Conservation (phyloP, 2,888 invertebrate genomes). For the Eugnorisma glareosa region DNA sequence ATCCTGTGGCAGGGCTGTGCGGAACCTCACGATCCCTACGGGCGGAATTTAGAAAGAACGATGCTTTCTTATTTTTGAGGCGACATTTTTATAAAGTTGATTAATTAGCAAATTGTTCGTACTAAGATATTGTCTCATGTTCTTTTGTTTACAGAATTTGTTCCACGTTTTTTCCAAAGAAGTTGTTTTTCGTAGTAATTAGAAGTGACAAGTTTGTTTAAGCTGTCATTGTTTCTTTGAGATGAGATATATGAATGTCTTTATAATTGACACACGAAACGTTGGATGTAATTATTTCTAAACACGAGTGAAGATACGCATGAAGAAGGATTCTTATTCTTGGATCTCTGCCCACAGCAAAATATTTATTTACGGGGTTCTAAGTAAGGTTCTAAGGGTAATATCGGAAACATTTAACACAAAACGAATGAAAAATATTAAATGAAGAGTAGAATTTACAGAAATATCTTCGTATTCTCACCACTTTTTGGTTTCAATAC, state of each 20-base stretch:
- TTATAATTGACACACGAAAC: background rate
- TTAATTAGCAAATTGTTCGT: slow-evolving; percentile 61
- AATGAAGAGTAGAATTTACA: background rate
- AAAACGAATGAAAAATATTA: background rate
- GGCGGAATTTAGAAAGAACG: slow-evolving; percentile 54
- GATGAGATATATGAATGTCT: background rate
- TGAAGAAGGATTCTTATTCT: background rate
- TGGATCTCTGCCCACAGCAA: background rate
- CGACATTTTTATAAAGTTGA: slow-evolving; percentile 65
- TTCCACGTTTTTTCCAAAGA: slow-evolving; percentile 6
- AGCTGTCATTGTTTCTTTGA: background rate
- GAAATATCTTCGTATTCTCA: background rate
- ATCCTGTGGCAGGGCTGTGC: slow-evolving; percentile 15
- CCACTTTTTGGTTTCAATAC: background rate
- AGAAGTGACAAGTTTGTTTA: slow-evolving; percentile 20
- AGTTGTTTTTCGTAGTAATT: slow-evolving; percentile 33
- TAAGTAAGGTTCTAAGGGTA: background rate
- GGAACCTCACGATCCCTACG: slow-evolving; percentile 30
- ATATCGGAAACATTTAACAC: background rate
- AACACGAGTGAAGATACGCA: background rate
- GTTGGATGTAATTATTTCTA: background rate
- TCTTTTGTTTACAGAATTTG: slow-evolving; percentile 43
- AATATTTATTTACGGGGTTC: background rate
- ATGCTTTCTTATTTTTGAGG: slow-evolving; percentile 49
- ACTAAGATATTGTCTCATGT: slow-evolving; percentile 51